phyloP scores from a whole-genome alignment of 2,888 invertebrate species.

The Dolichomitus sp. region DNA sequence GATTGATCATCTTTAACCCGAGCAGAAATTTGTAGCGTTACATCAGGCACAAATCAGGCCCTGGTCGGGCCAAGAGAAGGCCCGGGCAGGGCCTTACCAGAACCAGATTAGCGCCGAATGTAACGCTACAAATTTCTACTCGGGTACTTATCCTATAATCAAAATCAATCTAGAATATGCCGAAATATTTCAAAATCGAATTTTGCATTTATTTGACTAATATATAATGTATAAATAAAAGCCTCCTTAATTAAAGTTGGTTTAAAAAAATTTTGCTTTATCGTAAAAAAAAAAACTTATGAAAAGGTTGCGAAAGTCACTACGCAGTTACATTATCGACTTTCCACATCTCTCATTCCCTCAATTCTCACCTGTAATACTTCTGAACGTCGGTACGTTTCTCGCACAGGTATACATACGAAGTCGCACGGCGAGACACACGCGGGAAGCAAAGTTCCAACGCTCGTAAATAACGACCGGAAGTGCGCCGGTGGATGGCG shows the following conservation, averaged over 20 bases:
- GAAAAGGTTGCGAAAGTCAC: background rate
- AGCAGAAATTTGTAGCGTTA: too few species aligned
- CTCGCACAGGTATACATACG: constrained; percentile 53
- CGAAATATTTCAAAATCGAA: too few species aligned
- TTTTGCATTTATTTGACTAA: too few species aligned
- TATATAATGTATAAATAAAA: too few species aligned
- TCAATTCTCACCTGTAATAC: constrained; percentile 14
- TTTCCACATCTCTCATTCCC: background rate
- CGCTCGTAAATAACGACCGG: constrained; percentile 82
- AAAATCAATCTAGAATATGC: too few species aligned
- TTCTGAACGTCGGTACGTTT: constrained; percentile 39
- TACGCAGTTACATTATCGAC: constrained; percentile 39
- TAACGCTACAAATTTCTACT: too few species aligned
- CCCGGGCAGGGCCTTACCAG: too few species aligned
- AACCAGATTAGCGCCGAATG: too few species aligned
- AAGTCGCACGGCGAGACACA: constrained; percentile 67
- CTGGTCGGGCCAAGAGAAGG: too few species aligned
- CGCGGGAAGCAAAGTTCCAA: constrained; percentile 76
- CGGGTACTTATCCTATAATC: too few species aligned
- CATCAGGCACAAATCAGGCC: too few species aligned
- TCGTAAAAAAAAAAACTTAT: background rate
- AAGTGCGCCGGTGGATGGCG: constrained; percentile 81
- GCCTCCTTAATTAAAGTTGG: background rate
- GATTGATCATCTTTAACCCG: too few species aligned
- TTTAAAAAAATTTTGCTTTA: background rate